Conservation (phyloP, 2,113 vertebrate species). For the Carassius carassius region DNA sequence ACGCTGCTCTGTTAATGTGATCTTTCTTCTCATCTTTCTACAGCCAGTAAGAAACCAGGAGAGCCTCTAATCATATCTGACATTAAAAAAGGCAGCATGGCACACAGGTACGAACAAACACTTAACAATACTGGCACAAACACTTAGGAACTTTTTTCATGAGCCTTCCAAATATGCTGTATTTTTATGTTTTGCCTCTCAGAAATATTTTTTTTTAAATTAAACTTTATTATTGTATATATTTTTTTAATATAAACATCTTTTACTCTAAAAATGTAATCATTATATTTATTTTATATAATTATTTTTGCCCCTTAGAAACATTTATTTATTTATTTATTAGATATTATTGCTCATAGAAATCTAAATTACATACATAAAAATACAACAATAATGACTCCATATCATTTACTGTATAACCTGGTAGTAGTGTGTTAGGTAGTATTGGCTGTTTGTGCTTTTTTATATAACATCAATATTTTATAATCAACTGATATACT, state of each 20-base stretch:
- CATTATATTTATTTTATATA: too few relatives aligned
- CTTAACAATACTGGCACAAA: constrained; percentile 29
- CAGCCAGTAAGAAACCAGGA: constrained; percentile 89
- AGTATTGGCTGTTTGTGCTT: too few relatives aligned
- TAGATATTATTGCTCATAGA: too few relatives aligned
- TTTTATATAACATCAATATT: not conserved
- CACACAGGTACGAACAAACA: constrained; percentile 83
- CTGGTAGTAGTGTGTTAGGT: too few relatives aligned
- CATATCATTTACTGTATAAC: too few relatives aligned
- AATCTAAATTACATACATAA: not conserved
- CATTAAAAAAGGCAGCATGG: constrained; percentile 96
- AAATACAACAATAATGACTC: too few relatives aligned
- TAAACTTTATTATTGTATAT: too few relatives aligned
- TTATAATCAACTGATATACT: not conserved
- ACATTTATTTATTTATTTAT: too few relatives aligned
- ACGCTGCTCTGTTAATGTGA: constrained; percentile 1
- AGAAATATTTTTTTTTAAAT: not conserved
- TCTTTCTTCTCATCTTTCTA: constrained; percentile 60
- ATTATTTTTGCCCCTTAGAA: too few relatives aligned
- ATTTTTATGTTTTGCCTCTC: not conserved
- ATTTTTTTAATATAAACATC: too few relatives aligned
- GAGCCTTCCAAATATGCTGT: not conserved
- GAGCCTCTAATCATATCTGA: constrained; percentile 96
- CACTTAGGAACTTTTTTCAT: not conserved
- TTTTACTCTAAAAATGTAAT: too few relatives aligned